These are phyloP conservation scores for Pelvicachromis taeniatus DNA, from an alignment of 2,113 vertebrate genomes.

Conservation along the genomic window DNA sequence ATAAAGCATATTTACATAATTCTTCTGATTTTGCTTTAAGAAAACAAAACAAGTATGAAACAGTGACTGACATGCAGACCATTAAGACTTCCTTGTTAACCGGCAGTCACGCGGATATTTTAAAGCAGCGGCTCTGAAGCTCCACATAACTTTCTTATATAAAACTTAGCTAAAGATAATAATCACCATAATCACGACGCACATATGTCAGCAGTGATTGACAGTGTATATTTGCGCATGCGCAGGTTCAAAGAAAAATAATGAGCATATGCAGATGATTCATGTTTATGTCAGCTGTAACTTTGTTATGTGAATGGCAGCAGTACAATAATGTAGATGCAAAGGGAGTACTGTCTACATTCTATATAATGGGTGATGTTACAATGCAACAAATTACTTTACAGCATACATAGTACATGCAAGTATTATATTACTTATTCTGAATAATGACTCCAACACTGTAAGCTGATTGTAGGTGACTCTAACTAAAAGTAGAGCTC, in stretches of 20 bases:
- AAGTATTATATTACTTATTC: too few species aligned
- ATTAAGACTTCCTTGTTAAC: neutral
- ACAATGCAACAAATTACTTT: too few species aligned
- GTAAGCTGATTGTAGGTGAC: neutral
- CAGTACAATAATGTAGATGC: neutral
- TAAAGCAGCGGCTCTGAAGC: neutral
- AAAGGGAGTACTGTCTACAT: neutral
- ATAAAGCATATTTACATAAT: neutral
- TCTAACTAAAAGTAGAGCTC: neutral
- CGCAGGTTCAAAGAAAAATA: neutral
- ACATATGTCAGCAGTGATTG: neutral
- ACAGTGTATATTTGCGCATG: neutral
- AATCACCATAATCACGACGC: neutral
- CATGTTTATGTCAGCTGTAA: neutral
- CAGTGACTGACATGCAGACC: neutral
- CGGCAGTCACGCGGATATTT: neutral
- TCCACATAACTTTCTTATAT: neutral
- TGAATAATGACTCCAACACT: too few species aligned
- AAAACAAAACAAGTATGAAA: neutral
- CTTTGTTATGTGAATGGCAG: too few species aligned
- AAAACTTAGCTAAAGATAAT: neutral
- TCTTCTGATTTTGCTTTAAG: neutral
- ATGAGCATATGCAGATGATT: neutral
- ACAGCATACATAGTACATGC: too few species aligned
- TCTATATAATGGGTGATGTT: too few species aligned